These are phyloP conservation scores for Takifugu rubripes DNA, from an alignment of 2,797 vertebrate genomes.

Conservation along the genomic window DNA sequence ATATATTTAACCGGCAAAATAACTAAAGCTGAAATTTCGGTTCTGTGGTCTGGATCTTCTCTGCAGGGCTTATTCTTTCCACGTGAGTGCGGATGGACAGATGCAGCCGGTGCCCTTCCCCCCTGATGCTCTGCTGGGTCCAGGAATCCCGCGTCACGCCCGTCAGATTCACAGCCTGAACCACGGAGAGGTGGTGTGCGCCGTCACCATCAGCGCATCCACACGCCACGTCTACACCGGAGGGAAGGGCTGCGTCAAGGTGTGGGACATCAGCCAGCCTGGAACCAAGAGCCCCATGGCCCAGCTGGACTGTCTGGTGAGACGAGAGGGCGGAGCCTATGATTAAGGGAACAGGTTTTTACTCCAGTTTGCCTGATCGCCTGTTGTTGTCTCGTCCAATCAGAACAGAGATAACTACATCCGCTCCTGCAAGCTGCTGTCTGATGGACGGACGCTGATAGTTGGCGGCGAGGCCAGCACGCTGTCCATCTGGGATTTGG, in stretches of 20 bases:
- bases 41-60: neutral
- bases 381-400: conserved; percentile 20
- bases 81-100: conserved; percentile 86
- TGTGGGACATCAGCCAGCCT: conserved; percentile 74
- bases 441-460: conserved; percentile 68
- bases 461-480: conserved; percentile 75
- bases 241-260: conserved; percentile 65
- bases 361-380: too few species aligned
- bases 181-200: conserved; percentile 86
- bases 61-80: conserved; percentile 85
- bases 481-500: conserved; percentile 73
- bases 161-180: conserved; percentile 85
- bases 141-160: conserved; percentile 83
- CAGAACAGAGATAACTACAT: conserved; percentile 76
- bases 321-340: conserved; percentile 5
- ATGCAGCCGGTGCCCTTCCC: conserved; percentile 90
- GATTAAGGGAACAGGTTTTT: neutral
- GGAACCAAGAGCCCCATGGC: conserved; percentile 73
- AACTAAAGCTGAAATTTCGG: neutral
- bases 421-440: conserved; percentile 71
- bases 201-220: conserved; percentile 87
- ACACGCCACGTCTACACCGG: conserved; percentile 77
- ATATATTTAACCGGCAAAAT: too few species aligned
- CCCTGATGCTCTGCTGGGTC: conserved; percentile 82
- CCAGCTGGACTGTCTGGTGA: conserved; percentile 76